Evolutionary conservation across 2,113 vertebrate species (phyloP).

Genomic region (Taurulus bubalis): DNA sequence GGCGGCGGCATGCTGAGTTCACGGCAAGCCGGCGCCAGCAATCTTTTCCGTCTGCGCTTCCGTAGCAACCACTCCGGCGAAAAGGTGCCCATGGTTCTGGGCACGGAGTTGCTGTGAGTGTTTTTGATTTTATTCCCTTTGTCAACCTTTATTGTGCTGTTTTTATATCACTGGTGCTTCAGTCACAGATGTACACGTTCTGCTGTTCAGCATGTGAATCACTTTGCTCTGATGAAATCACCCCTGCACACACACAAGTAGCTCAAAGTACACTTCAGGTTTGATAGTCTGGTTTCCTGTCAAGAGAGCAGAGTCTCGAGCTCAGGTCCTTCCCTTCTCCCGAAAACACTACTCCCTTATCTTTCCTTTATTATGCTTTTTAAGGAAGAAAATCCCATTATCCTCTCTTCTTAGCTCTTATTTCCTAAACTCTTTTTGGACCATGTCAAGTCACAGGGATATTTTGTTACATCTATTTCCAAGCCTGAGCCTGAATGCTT

Average conservation of each 20-base stretch:
- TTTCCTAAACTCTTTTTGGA: slow-evolving; percentile 31
- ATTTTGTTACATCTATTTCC: slow-evolving; percentile 64
- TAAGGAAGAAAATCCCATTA: slow-evolving; percentile 5
- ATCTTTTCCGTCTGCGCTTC: slow-evolving; percentile 88
- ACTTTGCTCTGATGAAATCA: neutral
- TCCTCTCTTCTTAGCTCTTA: slow-evolving; percentile 11
- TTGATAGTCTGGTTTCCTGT: neutral
- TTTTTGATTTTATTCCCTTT: neutral
- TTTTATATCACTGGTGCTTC: slow-evolving; percentile 24
- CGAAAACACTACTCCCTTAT: slow-evolving; percentile 3
- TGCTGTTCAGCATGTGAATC: neutral
- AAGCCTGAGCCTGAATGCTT: slow-evolving; percentile 6
- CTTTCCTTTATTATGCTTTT: slow-evolving; percentile 31
- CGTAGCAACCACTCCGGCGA: slow-evolving; percentile 90
- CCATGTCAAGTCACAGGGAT: slow-evolving; percentile 64
- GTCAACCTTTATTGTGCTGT: neutral
- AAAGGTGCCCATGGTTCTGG: slow-evolving; percentile 90
- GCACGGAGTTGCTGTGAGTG: slow-evolving; percentile 91
- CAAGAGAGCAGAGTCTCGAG: neutral
- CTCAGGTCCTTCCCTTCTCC: neutral
- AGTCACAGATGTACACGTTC: neutral
- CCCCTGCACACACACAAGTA: neutral
- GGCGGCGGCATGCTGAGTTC: slow-evolving; percentile 86
- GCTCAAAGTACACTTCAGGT: neutral
- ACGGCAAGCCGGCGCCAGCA: slow-evolving; percentile 79